A percentile compares a stretch with the other conserved stretches of the same genome.
Conservation (phyloP, 1,140 invertebrate species). For the Yoshiicerus persimilis region DNA sequence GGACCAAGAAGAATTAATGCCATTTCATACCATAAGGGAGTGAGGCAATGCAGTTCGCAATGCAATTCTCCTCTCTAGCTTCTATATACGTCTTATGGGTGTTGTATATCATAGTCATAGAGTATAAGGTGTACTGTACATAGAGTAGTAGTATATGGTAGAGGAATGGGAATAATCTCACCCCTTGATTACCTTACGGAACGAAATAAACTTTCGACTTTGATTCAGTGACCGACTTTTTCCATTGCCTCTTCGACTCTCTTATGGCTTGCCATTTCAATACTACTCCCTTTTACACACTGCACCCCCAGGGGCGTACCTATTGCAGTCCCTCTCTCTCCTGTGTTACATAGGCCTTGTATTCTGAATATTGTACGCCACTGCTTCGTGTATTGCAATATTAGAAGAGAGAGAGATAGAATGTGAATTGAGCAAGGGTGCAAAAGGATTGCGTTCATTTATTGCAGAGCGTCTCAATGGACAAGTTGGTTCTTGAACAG, state of each 20-base stretch:
- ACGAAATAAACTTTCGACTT: slow-evolving; percentile 22
- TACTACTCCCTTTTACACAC: background rate
- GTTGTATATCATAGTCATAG: background rate
- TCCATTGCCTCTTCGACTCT: background rate
- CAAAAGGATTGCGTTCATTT: too few relatives aligned
- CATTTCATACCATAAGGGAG: background rate
- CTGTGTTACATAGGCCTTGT: too few relatives aligned
- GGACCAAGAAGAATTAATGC: background rate
- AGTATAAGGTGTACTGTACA: background rate
- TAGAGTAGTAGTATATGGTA: background rate
- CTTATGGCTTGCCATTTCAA: background rate
- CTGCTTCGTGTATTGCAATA: background rate
- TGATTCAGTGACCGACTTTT: slow-evolving; percentile 16
- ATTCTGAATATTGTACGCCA: background rate
- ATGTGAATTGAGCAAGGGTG: background rate
- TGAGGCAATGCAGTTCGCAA: background rate
- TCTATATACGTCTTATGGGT: background rate
- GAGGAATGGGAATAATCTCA: background rate
- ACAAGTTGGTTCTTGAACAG: background rate
- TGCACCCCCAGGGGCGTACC: too few relatives aligned
- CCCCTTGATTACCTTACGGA: slow-evolving; percentile 20
- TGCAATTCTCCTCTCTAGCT: background rate
- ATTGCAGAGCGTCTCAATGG: background rate
- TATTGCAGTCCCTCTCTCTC: too few relatives aligned
- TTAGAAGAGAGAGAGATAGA: background rate